Percentiles rank a stretch among this genome's conserved stretches.
Conservation (phyloP, 1,140 invertebrate genomes). For the Drosophila pectinifera region DNA sequence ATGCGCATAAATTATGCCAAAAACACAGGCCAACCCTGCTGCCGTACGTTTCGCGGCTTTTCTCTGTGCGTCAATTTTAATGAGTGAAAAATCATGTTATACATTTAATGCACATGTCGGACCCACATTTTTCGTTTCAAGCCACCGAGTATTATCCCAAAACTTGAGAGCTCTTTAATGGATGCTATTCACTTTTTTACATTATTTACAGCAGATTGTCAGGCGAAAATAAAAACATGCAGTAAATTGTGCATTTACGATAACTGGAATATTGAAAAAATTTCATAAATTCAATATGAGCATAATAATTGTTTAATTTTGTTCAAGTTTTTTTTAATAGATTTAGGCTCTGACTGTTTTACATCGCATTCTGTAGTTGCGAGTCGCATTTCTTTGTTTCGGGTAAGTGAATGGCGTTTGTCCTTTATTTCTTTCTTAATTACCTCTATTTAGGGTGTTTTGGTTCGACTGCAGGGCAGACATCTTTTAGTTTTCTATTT, state of each 20-base stretch:
- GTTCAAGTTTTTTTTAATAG: conserved; percentile 24
- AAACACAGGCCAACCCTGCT: conserved; percentile 67
- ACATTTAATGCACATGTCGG: conserved; percentile 76
- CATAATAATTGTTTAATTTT: no score
- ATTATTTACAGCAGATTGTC: no score
- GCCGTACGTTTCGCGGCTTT: conserved; percentile 49
- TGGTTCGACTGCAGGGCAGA: conserved; percentile 3
- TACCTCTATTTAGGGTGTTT: conserved; percentile 18
- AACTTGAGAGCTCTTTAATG: conserved; percentile 14
- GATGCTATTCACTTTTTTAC: not conserved
- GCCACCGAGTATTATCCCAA: conserved; percentile 4
- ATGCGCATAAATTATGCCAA: conserved; percentile 80
- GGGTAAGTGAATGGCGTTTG: conserved; percentile 61
- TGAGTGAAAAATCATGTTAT: conserved; percentile 81
- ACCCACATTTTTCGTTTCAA: conserved; percentile 9
- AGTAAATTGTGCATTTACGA: not conserved
- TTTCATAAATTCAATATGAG: not conserved
- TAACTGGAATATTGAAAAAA: not conserved
- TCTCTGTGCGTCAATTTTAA: conserved; percentile 45
- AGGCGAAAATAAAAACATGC: not conserved
- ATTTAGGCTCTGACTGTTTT: conserved; percentile 34
- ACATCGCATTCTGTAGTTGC: conserved; percentile 44
- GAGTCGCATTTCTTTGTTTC: conserved; percentile 39
- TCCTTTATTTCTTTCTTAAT: conserved; percentile 25
- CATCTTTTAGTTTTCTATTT: conserved; percentile 28